Conservation (phyloP, 2,797 vertebrate species). For the Ctenosaura bakeri region DNA sequence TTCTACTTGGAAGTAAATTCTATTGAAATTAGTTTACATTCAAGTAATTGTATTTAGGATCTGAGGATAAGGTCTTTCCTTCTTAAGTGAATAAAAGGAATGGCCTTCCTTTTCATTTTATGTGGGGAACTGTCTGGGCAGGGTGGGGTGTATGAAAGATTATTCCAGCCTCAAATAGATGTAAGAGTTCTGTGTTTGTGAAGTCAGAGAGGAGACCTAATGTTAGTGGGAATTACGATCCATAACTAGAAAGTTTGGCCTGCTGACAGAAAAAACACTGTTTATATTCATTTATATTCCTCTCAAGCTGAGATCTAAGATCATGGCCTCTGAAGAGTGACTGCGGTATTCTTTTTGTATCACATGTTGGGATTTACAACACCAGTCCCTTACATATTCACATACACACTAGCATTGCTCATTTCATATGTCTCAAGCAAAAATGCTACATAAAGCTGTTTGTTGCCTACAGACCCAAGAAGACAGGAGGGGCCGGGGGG, state of each 20-base stretch:
- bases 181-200: not conserved
- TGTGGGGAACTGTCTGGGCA: not conserved
- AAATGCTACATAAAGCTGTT: constrained; percentile 58
- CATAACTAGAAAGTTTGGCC: constrained; percentile 12
- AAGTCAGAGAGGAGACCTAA: not conserved
- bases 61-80: not conserved
- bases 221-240: constrained; percentile 21
- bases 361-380: constrained; percentile 12
- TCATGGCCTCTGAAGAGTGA: constrained; percentile 4
- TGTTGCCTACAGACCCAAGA: constrained; percentile 55
- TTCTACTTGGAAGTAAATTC: not conserved
- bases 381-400: constrained; percentile 7
- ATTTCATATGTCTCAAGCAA: constrained; percentile 34
- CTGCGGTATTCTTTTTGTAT: constrained; percentile 22
- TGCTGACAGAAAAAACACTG: not conserved
- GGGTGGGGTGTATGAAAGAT: too few relatives aligned
- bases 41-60: not conserved
- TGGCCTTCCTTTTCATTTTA: not conserved
- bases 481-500: constrained; percentile 6
- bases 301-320: constrained; percentile 16
- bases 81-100: not conserved
- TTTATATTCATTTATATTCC: constrained; percentile 29
- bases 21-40: constrained; percentile 3
- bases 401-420: constrained; percentile 1
- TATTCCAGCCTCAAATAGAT: not conserved